Conservation (phyloP, 2,113 vertebrate genomes). For the Scophthalmus maximus region DNA sequence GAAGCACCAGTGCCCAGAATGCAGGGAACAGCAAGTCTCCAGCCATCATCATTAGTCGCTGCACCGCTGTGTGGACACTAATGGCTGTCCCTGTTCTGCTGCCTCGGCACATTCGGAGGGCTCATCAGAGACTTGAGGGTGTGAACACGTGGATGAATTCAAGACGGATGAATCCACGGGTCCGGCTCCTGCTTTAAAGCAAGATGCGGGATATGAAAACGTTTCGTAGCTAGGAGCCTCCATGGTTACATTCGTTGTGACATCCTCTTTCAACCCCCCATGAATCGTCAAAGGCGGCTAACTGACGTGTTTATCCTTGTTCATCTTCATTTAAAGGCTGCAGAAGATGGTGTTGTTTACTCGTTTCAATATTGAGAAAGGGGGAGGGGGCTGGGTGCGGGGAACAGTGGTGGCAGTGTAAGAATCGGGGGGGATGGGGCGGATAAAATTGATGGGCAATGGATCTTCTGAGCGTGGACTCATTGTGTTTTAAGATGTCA, state of each 20-base stretch:
- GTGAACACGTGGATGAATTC: conserved; percentile 68
- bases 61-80: conserved; percentile 64
- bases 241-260: conserved; percentile 9
- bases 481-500: conserved; percentile 64
- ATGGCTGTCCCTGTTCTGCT: conserved; percentile 78
- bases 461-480: conserved; percentile 41
- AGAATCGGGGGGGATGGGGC: conserved; percentile 60
- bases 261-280: conserved; percentile 42
- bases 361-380: conserved; percentile 61
- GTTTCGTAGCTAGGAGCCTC: conserved; percentile 6
- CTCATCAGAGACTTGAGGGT: conserved; percentile 68
- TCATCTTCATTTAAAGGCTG: conserved; percentile 75
- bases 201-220: conserved; percentile 8
- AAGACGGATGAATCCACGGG: conserved; percentile 51
- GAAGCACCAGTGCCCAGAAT: conserved; percentile 54
- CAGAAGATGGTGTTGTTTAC: conserved; percentile 67
- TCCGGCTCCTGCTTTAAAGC: conserved; percentile 18
- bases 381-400: neutral
- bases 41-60: conserved; percentile 81
- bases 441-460: conserved; percentile 50
- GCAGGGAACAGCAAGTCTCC: conserved; percentile 75
- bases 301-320: conserved; percentile 67
- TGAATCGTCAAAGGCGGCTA: conserved; percentile 56
- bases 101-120: conserved; percentile 73
- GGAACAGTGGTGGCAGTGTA: conserved; percentile 57